These are phyloP conservation scores for Tenebrosternarchus preto DNA, from an alignment of 2,113 vertebrate species.

Conservation along the genomic window DNA sequence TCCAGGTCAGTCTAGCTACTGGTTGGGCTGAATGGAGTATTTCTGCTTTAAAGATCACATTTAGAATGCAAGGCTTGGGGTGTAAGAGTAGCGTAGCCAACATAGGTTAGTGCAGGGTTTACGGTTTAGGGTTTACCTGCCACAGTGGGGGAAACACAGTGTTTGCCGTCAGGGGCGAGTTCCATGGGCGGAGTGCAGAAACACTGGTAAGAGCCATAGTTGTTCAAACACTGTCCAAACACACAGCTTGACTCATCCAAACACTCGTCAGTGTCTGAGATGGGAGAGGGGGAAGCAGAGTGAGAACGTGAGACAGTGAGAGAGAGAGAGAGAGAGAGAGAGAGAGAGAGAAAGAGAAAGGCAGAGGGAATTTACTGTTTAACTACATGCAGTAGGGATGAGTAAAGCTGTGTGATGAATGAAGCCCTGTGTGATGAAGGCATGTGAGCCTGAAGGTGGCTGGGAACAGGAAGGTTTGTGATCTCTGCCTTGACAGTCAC, in stretches of 20 bases:
- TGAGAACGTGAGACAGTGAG: constrained; percentile 5
- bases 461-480: too few relatives aligned
- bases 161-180: constrained; percentile 76
- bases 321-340: not conserved
- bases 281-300: constrained; percentile 38
- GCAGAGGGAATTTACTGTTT: not conserved
- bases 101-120: not conserved
- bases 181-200: constrained; percentile 88
- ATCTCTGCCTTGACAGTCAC: too few relatives aligned
- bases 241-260: constrained; percentile 84
- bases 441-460: too few relatives aligned
- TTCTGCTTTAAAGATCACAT: too few relatives aligned
- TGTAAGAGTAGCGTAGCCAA: too few relatives aligned
- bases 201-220: constrained; percentile 89
- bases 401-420: too few relatives aligned
- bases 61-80: too few relatives aligned
- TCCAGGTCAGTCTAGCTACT: too few relatives aligned
- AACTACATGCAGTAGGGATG: too few relatives aligned
- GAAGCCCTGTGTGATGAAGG: too few relatives aligned
- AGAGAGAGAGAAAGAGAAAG: not conserved
- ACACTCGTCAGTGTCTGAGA: constrained; percentile 90
- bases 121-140: constrained; percentile 70
- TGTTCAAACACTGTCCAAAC: constrained; percentile 88
- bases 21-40: too few relatives aligned
- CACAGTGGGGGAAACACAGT: constrained; percentile 76